These are phyloP conservation scores for Lucilia sericata DNA, from an alignment of 1,140 invertebrate genomes.

Conservation along the genomic window DNA sequence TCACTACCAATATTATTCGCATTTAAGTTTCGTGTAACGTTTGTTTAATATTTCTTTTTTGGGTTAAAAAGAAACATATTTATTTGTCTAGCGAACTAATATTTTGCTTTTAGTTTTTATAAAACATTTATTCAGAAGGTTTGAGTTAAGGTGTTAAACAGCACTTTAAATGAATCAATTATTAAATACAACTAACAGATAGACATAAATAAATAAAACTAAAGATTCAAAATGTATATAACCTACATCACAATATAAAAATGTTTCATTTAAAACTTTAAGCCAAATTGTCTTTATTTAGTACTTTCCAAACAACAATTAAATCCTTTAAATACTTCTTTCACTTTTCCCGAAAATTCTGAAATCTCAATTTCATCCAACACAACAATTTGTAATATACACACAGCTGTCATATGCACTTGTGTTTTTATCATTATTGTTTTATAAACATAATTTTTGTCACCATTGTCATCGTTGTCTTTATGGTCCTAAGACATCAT, in stretches of 20 bases:
- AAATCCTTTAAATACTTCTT: too few species aligned
- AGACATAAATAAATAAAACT: too few species aligned
- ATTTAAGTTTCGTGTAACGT: background rate
- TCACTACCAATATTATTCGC: too few species aligned
- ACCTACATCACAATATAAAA: too few species aligned
- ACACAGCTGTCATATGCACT: conserved; percentile 15
- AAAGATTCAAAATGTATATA: too few species aligned
- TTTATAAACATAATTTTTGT: background rate
- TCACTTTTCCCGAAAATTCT: background rate
- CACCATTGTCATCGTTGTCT: background rate
- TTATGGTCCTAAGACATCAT: background rate
- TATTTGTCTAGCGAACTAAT: background rate
- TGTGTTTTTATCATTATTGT: background rate
- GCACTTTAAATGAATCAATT: background rate
- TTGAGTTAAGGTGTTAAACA: background rate
- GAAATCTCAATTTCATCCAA: background rate
- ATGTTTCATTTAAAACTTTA: too few species aligned
- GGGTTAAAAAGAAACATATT: background rate
- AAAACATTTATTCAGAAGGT: background rate
- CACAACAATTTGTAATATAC: background rate
- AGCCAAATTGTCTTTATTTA: too few species aligned
- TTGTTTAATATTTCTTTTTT: background rate
- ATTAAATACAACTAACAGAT: too few species aligned
- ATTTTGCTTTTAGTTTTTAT: background rate
- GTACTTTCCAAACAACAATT: too few species aligned